phyloP scores from a whole-genome alignment of 1,140 invertebrate genomes.

The Leptinotarsa undecemlineata region DNA sequence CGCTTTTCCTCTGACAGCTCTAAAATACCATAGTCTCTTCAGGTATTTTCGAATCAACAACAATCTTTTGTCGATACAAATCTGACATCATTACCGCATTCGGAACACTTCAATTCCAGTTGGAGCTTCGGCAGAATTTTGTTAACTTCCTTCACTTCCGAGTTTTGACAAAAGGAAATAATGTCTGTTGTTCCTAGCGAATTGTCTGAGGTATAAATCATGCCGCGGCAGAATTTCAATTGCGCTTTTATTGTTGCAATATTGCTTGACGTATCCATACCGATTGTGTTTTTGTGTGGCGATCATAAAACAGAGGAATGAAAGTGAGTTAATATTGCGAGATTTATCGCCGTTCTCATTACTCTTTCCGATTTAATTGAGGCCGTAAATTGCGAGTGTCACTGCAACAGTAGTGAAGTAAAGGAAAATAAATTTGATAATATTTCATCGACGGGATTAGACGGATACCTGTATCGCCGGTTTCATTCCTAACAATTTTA shows the following conservation, averaged over 20 bases:
- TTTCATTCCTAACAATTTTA: background rate
- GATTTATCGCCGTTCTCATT: conserved; percentile 14
- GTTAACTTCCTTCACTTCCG: background rate
- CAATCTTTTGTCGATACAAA: background rate
- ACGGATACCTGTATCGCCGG: background rate
- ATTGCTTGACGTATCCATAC: background rate
- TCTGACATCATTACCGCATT: background rate
- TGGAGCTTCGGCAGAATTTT: background rate
- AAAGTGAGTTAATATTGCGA: conserved; percentile 16
- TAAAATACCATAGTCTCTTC: no score
- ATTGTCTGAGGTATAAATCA: conserved; percentile 1
- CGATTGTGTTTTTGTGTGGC: background rate
- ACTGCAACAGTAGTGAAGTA: conserved; percentile 2
- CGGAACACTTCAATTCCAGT: background rate
- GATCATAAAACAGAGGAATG: conserved; percentile 7
- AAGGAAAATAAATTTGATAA: conserved; percentile 4
- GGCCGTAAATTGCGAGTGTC: background rate
- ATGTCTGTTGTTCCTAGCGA: background rate
- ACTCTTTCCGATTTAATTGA: conserved; percentile 10
- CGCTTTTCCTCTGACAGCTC: no score
- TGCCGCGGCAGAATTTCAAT: background rate
- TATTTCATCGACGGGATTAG: background rate
- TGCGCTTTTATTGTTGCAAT: background rate
- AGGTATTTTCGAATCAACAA: background rate
- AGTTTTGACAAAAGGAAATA: background rate